phyloP scores from a whole-genome alignment of 2,888 invertebrate genomes.

The Anoncus sp. region DNA sequence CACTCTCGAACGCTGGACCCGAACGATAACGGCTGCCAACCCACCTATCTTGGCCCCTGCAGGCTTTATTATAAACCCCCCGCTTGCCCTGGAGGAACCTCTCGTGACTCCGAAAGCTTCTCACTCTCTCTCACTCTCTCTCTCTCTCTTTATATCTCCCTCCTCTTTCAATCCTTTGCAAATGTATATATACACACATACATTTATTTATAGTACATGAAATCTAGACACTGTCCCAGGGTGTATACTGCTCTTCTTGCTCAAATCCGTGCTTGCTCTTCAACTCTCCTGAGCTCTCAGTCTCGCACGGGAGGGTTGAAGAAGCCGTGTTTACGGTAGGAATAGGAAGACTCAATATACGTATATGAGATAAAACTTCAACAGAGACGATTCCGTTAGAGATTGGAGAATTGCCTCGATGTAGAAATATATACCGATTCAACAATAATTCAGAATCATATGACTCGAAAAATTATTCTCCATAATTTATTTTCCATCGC shows the following conservation, averaged over 20 bases:
- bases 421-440: neutral
- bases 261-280: constrained; percentile 33
- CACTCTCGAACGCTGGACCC: constrained; percentile 79
- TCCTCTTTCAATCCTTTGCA: constrained; percentile 36
- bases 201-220: constrained; percentile 49
- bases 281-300: neutral
- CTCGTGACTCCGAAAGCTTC: constrained; percentile 60
- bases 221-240: constrained; percentile 38
- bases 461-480: neutral
- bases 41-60: constrained; percentile 81
- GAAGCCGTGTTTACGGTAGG: constrained; percentile 23
- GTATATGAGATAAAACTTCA: neutral
- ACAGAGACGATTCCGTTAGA: neutral
- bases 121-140: constrained; percentile 21
- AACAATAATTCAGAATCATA: neutral
- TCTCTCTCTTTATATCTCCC: constrained; percentile 24
- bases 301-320: neutral
- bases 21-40: constrained; percentile 80
- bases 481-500: neutral
- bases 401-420: neutral
- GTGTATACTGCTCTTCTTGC: constrained; percentile 42
- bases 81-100: constrained; percentile 57
- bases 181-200: constrained; percentile 40
- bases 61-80: constrained; percentile 82
- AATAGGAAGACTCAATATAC: constrained; percentile 12